Conservation (phyloP, 2,888 invertebrate species). For the Bellardia bayeri region DNA sequence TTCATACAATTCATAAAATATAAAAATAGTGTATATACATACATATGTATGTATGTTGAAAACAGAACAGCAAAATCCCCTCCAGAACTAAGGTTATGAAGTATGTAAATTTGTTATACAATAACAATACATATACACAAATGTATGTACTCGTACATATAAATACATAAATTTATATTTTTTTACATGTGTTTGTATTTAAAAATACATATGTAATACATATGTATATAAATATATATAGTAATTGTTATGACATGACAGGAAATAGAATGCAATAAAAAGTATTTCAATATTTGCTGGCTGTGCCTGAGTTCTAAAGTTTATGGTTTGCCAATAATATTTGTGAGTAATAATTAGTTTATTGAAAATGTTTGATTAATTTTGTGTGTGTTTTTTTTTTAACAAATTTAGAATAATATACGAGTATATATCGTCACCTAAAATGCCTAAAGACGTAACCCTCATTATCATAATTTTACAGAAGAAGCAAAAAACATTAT, state of each 20-base stretch:
- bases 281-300: neutral
- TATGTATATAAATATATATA: neutral
- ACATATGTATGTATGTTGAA: neutral
- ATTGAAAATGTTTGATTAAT: no score
- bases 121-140: no score
- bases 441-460: no score
- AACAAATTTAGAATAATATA: no score
- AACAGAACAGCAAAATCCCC: neutral
- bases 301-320: neutral
- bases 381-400: no score
- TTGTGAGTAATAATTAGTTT: no score
- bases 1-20: neutral
- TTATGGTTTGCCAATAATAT: neutral
- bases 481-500: no score
- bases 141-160: neutral
- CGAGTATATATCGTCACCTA: no score
- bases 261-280: neutral
- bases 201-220: neutral
- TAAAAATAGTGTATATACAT: neutral
- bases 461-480: no score
- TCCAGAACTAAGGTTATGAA: neutral
- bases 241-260: conserved; percentile 7
- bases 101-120: neutral
- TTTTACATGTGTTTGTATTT: neutral
- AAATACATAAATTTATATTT: neutral